phyloP scores from a whole-genome alignment of 2,888 invertebrate species.

The Philereme transversata region DNA sequence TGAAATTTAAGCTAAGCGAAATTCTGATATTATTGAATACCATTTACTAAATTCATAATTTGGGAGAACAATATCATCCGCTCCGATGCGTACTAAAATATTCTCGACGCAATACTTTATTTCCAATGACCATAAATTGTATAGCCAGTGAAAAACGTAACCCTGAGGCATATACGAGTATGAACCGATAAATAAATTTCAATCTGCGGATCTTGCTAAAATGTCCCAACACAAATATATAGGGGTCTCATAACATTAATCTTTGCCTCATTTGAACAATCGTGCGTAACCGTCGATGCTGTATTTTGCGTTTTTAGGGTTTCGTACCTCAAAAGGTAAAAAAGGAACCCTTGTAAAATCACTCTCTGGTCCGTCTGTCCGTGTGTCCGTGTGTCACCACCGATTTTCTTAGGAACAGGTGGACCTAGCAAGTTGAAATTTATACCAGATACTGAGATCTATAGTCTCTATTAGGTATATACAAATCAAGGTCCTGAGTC shows the following conservation, averaged over 20 bases:
- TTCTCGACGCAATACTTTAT: constrained; percentile 50
- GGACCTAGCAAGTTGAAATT: too few relatives aligned
- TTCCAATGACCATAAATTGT: constrained; percentile 54
- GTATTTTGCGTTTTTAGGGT: constrained; percentile 33
- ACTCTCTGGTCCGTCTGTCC: too few relatives aligned
- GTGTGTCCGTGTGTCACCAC: too few relatives aligned
- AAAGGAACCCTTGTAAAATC: too few relatives aligned
- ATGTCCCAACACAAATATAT: constrained; percentile 70
- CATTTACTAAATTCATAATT: constrained; percentile 14
- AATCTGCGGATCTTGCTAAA: constrained; percentile 70
- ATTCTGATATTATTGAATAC: constrained; percentile 36
- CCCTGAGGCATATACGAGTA: constrained; percentile 65
- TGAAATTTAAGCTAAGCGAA: constrained; percentile 42
- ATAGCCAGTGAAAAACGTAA: constrained; percentile 61
- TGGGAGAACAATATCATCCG: constrained; percentile 6
- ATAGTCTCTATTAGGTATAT: too few relatives aligned
- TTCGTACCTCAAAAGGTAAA: too few relatives aligned
- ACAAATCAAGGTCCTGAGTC: too few relatives aligned
- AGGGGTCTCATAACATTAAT: constrained; percentile 69
- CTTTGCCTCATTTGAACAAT: constrained; percentile 63
- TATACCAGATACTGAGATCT: too few relatives aligned
- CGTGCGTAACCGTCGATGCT: constrained; percentile 45
- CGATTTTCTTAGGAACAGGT: too few relatives aligned
- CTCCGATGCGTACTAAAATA: constrained; percentile 41
- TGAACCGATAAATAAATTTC: constrained; percentile 73